Percentiles rank a stretch among this genome's conserved stretches.
These are phyloP conservation scores for Anoplolepis gracilipes DNA, from an alignment of 1,140 invertebrate genomes.

Conservation along the genomic window DNA sequence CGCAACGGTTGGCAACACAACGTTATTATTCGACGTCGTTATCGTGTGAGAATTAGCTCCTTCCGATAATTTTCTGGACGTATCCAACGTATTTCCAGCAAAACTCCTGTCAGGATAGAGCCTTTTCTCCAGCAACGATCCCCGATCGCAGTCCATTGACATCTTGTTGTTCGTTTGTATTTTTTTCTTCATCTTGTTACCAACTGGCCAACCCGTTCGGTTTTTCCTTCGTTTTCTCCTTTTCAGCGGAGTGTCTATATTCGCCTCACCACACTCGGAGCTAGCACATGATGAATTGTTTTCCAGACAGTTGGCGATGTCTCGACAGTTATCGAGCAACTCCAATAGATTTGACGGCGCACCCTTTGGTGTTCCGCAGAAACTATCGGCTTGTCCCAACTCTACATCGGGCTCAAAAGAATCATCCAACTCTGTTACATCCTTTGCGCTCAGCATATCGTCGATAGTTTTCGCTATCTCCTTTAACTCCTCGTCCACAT, in stretches of 20 bases:
- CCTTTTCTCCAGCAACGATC: constrained; percentile 55
- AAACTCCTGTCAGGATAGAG: neutral
- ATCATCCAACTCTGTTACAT: constrained; percentile 70
- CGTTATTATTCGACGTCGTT: neutral
- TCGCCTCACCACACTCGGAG: constrained; percentile 82
- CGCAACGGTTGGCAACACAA: neutral
- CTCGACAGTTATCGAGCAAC: constrained; percentile 82
- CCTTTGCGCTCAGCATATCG: constrained; percentile 77
- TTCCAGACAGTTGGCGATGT: constrained; percentile 78
- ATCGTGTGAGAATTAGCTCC: neutral
- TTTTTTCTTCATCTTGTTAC: constrained; percentile 85
- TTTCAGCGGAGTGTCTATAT: constrained; percentile 78
- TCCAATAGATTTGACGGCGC: constrained; percentile 82
- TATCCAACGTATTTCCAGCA: neutral
- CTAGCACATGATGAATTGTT: constrained; percentile 82
- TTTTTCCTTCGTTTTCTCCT: constrained; percentile 85
- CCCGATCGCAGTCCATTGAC: constrained; percentile 39
- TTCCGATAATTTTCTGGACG: neutral
- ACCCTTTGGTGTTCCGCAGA: constrained; percentile 74
- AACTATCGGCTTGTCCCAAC: constrained; percentile 55
- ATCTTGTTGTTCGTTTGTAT: constrained; percentile 67
- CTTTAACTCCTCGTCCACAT: constrained; percentile 79
- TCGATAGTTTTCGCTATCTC: constrained; percentile 82
- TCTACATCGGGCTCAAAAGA: constrained; percentile 75
- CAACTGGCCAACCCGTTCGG: constrained; percentile 88